phyloP scores from a whole-genome alignment of 2,113 vertebrate genomes.

The Urocynchramus pylzowi region DNA sequence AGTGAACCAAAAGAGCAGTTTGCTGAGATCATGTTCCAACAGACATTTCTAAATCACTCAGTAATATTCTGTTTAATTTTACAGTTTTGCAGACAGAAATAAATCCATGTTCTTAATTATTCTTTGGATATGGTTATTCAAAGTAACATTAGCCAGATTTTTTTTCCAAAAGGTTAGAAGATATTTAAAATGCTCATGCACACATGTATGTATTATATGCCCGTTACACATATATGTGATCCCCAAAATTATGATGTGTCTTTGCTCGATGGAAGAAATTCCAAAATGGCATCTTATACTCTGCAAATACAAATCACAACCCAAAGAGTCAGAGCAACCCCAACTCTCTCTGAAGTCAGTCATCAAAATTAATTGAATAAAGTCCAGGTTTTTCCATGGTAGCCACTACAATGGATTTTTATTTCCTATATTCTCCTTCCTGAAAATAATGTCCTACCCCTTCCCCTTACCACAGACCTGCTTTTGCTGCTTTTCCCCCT shows the following conservation, averaged over 20 bases:
- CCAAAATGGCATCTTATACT: not conserved
- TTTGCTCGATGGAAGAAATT: not conserved
- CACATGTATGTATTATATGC: not conserved
- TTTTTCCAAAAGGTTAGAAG: not conserved
- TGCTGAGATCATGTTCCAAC: not conserved
- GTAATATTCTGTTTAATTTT: not conserved
- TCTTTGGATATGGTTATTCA: not conserved
- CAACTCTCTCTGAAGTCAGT: not conserved
- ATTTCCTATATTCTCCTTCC: not conserved
- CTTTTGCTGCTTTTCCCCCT: not conserved
- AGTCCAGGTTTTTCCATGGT: not conserved
- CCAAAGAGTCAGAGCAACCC: not conserved
- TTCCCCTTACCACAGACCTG: not conserved
- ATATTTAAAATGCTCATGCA: not conserved
- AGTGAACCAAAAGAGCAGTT: not conserved
- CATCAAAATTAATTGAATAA: not conserved
- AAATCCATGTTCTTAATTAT: not conserved
- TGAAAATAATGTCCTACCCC: not conserved
- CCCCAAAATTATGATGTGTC: not conserved
- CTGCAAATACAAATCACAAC: not conserved
- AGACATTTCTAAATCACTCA: not conserved
- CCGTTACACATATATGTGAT: not conserved
- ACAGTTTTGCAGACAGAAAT: not conserved
- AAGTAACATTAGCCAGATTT: not conserved
- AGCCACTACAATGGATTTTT: not conserved